phyloP scores from a whole-genome alignment of 2,888 invertebrate genomes.

The Drosophila melanosoma region DNA sequence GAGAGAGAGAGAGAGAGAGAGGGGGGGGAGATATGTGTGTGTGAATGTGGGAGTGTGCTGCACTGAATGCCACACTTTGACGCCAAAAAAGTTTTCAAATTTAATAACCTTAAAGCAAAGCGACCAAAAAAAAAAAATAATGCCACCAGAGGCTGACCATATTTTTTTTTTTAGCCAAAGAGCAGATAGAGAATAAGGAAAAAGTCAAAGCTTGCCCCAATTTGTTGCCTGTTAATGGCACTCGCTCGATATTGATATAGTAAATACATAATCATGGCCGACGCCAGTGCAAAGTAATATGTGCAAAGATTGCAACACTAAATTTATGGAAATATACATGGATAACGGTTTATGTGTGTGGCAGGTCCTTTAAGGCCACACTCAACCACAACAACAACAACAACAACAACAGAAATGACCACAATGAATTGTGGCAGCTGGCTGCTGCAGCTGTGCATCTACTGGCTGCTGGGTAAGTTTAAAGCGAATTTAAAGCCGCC shows the following conservation, averaged over 20 bases:
- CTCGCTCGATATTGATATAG: constrained; percentile 58
- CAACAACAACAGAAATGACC: background rate
- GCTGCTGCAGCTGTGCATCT: constrained; percentile 67
- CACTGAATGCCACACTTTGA: constrained; percentile 52
- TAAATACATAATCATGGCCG: constrained; percentile 42
- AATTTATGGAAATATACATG: constrained; percentile 54
- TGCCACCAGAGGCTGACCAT: constrained; percentile 31
- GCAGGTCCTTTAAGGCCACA: constrained; percentile 47
- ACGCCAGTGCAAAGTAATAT: constrained; percentile 45
- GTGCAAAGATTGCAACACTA: constrained; percentile 35
- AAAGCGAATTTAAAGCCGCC: constrained; percentile 38
- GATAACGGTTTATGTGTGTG: constrained; percentile 36
- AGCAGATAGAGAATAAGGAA: background rate
- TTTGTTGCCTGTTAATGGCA: constrained; percentile 59
- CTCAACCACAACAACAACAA: background rate
- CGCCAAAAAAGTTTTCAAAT: constrained; percentile 78
- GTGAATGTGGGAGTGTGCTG: constrained; percentile 18
- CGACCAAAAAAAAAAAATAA: constrained; percentile 23
- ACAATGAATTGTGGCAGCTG: constrained; percentile 64
- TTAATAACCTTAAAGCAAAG: constrained; percentile 75
- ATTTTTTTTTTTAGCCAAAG: constrained; percentile 29
- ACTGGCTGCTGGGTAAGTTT: constrained; percentile 72
- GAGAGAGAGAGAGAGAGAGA: background rate
- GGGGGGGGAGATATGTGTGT: background rate
- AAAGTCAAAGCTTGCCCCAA: constrained; percentile 34